Evolutionary conservation across 2,797 vertebrate species (phyloP), one percentile per base, ranked within the genome.

Genomic region (Prunella strophiata): DNA sequence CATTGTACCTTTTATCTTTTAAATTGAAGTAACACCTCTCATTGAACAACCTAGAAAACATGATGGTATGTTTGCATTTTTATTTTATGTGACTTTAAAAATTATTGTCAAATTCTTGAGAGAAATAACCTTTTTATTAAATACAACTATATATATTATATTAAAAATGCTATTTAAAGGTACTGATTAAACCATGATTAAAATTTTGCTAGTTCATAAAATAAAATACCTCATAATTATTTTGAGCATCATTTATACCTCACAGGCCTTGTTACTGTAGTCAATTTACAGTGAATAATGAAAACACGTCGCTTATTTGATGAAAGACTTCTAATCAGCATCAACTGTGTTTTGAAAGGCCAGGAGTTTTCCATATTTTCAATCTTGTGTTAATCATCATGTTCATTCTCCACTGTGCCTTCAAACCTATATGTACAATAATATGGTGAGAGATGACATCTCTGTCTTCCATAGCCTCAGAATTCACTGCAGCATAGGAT

Each of bases 281-380:
- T 74, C 26, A 67, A 61, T 92, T 95, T 94, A 61, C 51, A 85
- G 19, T 73, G 47, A 94, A 91, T 74, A 91, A 93, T 68, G 55
- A 87, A 62, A 88, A 52, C 22, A 62, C 15, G 5, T 61, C 2
- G 1, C 11, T 94, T 77, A n/a, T 90, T 93, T 92, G 66, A 76
- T 72, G 66, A 70, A 87, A 88, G 52, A 29, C 27, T 66, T 85
- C 67, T 89, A 50, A 86, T 87, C 72, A 67, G 14, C 22, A 15
- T 96, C 84, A 71, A 75, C 78, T 68, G 25, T 40, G 34, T 70
- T 89, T 79, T 67, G 93, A 94, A 91, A 88, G 52, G n/a, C 62
- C 45, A 58, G 32, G 45, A 89, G 27, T 61, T 91, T 57, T 91
- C 78, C 8, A 3, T 73, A 55, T 70, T 94, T 88, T 55, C 36